Conservation (phyloP, 2,888 invertebrate species). For the Latheticus oryzae region DNA sequence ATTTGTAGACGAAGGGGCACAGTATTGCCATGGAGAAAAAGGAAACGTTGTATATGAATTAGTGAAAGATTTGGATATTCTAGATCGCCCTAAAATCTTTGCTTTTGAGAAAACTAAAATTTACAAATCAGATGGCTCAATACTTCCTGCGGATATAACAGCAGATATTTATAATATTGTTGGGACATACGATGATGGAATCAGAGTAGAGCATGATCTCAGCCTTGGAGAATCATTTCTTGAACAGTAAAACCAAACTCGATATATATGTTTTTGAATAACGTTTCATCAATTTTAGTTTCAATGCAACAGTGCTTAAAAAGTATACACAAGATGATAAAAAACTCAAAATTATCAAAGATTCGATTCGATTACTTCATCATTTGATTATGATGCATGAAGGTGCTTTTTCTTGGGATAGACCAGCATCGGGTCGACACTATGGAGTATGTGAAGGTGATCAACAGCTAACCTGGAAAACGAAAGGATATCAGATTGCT, state of each 20-base stretch:
- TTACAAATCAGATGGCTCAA: constrained; percentile 14
- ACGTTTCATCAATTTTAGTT: constrained; percentile 40
- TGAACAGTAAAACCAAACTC: constrained; percentile 3
- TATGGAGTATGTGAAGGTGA: constrained; percentile 5
- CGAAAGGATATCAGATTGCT: constrained; percentile 10
- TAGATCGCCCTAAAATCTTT: constrained; percentile 4
- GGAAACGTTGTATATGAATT: constrained; percentile 51
- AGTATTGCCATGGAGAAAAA: constrained; percentile 53
- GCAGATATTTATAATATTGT: background rate
- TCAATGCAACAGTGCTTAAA: constrained; percentile 34
- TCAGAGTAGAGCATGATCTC: background rate
- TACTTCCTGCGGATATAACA: background rate
- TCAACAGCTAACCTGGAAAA: constrained; percentile 11
- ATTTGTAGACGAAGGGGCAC: constrained; percentile 50
- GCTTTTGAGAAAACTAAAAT: background rate
- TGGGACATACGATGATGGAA: background rate
- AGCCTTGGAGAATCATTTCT: constrained; percentile 6
- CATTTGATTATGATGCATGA: constrained; percentile 16
- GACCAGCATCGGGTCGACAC: background rate
- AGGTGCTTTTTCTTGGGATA: constrained; percentile 17
- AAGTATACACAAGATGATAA: constrained; percentile 41
- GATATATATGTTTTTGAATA: constrained; percentile 1
- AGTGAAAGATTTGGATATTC: constrained; percentile 28
- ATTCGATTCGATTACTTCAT: constrained; percentile 39
- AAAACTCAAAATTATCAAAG: constrained; percentile 40